Percentiles rank a stretch among this genome's conserved stretches.
Conservation (phyloP, 1,140 invertebrate species). For the Ceratosolen fusciceps region DNA sequence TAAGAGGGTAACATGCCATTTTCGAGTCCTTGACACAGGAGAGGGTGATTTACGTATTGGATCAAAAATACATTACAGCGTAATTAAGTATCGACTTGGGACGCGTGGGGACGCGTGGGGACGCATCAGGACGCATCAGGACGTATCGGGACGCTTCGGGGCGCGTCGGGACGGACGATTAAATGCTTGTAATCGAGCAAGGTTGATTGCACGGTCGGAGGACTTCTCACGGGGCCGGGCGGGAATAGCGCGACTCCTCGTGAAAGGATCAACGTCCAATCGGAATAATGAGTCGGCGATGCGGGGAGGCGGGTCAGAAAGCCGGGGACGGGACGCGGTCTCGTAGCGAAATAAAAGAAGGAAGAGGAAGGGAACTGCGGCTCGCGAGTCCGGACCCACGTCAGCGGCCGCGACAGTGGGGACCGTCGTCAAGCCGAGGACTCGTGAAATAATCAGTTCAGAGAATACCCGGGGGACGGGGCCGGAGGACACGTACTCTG, state of each 20-base stretch:
- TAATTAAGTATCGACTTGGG: not conserved
- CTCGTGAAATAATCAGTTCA: slow-evolving; percentile 47
- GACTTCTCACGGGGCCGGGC: not conserved
- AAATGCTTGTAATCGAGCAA: not conserved
- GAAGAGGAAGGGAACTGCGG: not conserved
- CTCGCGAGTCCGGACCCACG: slow-evolving; percentile 31
- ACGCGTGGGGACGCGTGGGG: not conserved
- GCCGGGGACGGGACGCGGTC: not conserved
- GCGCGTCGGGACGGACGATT: not conserved
- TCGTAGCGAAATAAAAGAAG: not conserved
- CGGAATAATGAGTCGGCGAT: slow-evolving; percentile 20
- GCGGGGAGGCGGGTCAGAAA: slow-evolving; percentile 9
- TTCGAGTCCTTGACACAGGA: not conserved
- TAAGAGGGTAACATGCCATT: not conserved
- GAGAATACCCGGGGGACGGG: slow-evolving; percentile 33
- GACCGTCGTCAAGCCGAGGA: slow-evolving; percentile 40
- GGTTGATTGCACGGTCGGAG: not conserved
- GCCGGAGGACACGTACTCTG: not conserved
- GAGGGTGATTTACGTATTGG: not conserved
- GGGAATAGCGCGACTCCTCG: not conserved
- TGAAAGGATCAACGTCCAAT: slow-evolving; percentile 19
- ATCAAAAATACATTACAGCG: not conserved
- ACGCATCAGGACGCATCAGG: not conserved
- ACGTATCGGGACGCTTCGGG: not conserved
- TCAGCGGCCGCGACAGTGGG: slow-evolving; percentile 28